Evolutionary conservation across 2,113 vertebrate species (phyloP).

Genomic region (Platysteira castanea): DNA sequence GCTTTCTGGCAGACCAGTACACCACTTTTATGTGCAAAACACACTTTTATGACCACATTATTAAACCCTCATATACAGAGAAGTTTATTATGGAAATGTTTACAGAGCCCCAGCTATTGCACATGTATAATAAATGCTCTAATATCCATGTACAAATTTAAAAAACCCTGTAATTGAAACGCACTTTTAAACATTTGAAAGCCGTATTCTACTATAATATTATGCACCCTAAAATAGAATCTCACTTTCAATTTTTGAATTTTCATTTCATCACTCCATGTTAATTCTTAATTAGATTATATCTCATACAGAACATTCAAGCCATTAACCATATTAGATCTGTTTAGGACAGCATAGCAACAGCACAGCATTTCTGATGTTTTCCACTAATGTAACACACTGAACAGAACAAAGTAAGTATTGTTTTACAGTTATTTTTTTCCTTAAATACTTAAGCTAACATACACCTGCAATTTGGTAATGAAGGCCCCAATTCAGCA

Average conservation of each 20-base stretch:
- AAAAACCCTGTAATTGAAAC: background rate
- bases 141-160: background rate
- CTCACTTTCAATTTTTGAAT: background rate
- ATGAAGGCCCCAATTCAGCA: slow-evolving; percentile 46
- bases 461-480: slow-evolving; percentile 42
- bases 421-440: background rate
- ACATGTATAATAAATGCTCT: background rate
- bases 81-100: slow-evolving; percentile 15
- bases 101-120: background rate
- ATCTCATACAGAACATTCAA: background rate
- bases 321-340: background rate
- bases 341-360: background rate
- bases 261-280: background rate
- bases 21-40: background rate
- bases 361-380: background rate
- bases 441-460: background rate
- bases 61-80: background rate
- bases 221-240: background rate
- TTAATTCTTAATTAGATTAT: background rate
- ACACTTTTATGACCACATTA: background rate
- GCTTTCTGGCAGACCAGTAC: background rate
- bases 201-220: background rate
- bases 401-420: slow-evolving; percentile 13
- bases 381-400: background rate
- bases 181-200: background rate